Base-by-base conservation (phyloP, 2,113 vertebrate genomes). In the Corydoras maculifer region DNA sequence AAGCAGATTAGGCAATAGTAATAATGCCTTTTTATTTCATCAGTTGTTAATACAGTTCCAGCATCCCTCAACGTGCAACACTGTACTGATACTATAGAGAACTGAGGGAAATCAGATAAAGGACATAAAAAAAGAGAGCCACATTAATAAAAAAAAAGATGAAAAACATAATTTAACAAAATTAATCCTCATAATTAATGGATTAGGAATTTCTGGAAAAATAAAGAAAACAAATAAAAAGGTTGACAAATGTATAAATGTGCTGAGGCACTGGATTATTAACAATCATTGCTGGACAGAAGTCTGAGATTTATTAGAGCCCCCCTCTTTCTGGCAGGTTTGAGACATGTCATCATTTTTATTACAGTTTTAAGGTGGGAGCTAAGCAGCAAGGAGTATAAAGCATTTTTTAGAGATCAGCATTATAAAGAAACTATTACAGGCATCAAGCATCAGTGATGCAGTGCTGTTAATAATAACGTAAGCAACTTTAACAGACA, bases 11-110 rank as follows among this genome's bases (percentile, higher is more conserved):
- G 67, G 31, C 59, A 73, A 70, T 43, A 76, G 67, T 54, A 71
- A 57, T 72, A 68, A 59, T 32, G 14, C 49, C 55, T 51, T 66
- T 76, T 76, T 88, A 89, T 89, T 89, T 88, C 73, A 83, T 85
- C 78, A 83, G 75, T 70, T 82, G 73, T 86, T 85, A 82, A 82
- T 84, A 79, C 81, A 58, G 78, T 81, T 80, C 74, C 73, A 78
- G 79, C 78, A 87, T 77, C 82, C 79, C 76, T 78, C 76, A 72
- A 8, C 76, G 74, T 71, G 79, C 57, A 77, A 80, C 62, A 80
- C 76, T 73, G 79, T 70, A 79, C 69, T 60, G 75, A 78, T 81
- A 79, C 74, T 78, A 75, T 75, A 76, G 73, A 25, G 80, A 82
- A 79, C 78, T 15, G 6, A 81, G 35, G 65, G 43, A 74, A 80